phyloP scores from a whole-genome alignment of 2,113 vertebrate species.

The Sterrhoptilus dennistouni region DNA sequence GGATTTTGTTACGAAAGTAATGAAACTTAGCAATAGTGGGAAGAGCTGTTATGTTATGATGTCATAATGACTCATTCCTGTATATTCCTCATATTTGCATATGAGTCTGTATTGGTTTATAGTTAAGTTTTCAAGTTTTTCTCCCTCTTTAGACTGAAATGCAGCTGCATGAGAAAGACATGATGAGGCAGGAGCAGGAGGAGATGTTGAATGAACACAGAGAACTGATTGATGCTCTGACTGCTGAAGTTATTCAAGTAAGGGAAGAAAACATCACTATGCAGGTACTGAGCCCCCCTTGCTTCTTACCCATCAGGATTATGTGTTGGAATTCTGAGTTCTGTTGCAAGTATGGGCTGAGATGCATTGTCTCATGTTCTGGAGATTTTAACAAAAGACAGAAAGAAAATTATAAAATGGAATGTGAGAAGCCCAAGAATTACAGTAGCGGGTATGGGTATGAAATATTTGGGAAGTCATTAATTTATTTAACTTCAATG shows the following conservation, averaged over 20 bases:
- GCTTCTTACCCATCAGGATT: not conserved
- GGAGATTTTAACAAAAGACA: not conserved
- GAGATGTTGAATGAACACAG: constrained; percentile 81
- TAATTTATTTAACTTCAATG: not conserved
- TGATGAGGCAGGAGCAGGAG: constrained; percentile 74
- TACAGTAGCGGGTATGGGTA: not conserved
- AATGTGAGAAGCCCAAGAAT: not conserved
- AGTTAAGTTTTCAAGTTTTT: not conserved
- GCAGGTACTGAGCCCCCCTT: constrained; percentile 73
- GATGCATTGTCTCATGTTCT: not conserved
- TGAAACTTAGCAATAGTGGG: not conserved
- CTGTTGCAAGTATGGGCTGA: not conserved
- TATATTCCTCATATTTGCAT: too few species aligned
- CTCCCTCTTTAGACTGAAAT: constrained; percentile 75
- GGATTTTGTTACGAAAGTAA: not conserved
- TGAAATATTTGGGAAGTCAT: not conserved
- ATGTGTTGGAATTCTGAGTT: not conserved
- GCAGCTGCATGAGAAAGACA: constrained; percentile 70
- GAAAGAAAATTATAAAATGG: not conserved
- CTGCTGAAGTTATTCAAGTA: constrained; percentile 84
- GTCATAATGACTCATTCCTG: not conserved
- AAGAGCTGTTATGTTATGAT: not conserved
- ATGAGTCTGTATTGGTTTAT: not conserved
- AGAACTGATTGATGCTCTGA: constrained; percentile 87
- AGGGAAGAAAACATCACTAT: constrained; percentile 78